Evolutionary conservation across 2,113 vertebrate genomes (phyloP), one percentile per base, ranked within the genome.

Genomic region (Rhinopithecus roxellana): DNA sequence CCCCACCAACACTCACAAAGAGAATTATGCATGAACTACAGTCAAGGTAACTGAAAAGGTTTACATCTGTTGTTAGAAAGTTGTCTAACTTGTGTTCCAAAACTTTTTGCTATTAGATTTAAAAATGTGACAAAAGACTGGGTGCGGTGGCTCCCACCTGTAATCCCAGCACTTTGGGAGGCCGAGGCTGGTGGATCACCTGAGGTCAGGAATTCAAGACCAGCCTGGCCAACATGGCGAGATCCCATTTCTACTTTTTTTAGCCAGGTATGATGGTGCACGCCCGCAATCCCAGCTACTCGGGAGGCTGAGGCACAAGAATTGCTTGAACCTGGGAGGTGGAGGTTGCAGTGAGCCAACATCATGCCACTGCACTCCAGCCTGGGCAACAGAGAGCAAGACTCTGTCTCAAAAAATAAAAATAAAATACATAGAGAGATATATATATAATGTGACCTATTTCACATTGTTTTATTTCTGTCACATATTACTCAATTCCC

Each of bases 401-500:
- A 61, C 59, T 61, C 59, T 25, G 23, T 61, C 59, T 61, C 23
- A 61, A 55, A 55, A 55, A 18, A 55, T 55, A 55, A 55, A 55
- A 18, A 55, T 14, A 50, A 50, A 55, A 55, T 55, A 55, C 2
- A 17, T 40, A 40, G 40, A 40, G 40, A 40, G 40, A 40, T 7
- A 55, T 0, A 55, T 6, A 55, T n/a, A 94, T 75, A 52, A 67
- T 61, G 18, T 94, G 75, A 57, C 52, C 57, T 82, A 82, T 43
- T 82, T 83, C 55, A 50, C 16, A 77, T 48, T 92, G 50, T 75
- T 95, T 86, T 70, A 61, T 79, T 94, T 95, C 79, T 83, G 59
- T 83, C 57, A 83, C 45, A 67, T n/a, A 17, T 82, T 52, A 70
- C 17, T 92, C 89, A 92, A 45, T 89, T 92, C 22, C 32, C 18